phyloP scores from a whole-genome alignment of 2,113 vertebrate species.

The Bagarius yarrelli region DNA sequence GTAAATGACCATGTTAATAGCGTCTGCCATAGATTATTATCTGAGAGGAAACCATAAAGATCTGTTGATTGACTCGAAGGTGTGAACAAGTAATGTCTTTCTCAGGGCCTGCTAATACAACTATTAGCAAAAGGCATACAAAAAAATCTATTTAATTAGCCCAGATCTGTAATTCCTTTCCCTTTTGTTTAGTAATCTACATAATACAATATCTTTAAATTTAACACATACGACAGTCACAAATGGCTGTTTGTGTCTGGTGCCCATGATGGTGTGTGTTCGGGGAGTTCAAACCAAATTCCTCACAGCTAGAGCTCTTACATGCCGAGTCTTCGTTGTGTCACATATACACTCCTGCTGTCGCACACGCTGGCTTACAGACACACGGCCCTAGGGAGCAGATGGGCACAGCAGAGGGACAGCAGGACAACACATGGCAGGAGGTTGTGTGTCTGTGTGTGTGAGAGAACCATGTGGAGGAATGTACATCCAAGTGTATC shows the following conservation, averaged over 20 bases:
- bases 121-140: background rate
- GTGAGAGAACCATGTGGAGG: conserved; percentile 29
- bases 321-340: conserved; percentile 30
- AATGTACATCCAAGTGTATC: conserved; percentile 29
- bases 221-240: background rate
- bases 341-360: conserved; percentile 49
- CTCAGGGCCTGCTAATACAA: background rate
- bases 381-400: conserved; percentile 50
- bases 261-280: conserved; percentile 33
- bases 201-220: background rate
- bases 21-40: conserved; percentile 8
- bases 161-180: background rate
- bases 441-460: conserved; percentile 16
- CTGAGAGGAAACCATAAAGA: conserved; percentile 29
- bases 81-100: background rate
- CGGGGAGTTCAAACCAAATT: conserved; percentile 54
- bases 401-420: conserved; percentile 55
- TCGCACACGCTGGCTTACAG: conserved; percentile 50
- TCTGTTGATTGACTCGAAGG: conserved; percentile 28
- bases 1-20: conserved; percentile 29
- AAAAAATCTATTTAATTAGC: background rate
- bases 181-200: background rate
- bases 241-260: conserved; percentile 49
- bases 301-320: conserved; percentile 53
- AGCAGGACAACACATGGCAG: conserved; percentile 64